Conservation (phyloP, 1,140 invertebrate species). For the Drosophila ogumai region DNA sequence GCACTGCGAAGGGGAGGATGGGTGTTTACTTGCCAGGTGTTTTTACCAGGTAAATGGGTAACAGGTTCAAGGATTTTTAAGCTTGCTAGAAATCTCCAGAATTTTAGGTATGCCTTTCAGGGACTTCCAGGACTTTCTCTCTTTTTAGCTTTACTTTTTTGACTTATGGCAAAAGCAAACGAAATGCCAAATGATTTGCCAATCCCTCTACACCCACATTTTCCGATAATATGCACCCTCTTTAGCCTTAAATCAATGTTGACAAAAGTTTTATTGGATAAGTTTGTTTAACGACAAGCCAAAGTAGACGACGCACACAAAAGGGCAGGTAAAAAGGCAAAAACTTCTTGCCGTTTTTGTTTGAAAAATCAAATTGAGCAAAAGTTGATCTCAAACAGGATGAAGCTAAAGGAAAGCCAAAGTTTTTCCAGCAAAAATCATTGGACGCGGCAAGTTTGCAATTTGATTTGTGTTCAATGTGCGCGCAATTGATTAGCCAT, state of each 20-base stretch:
- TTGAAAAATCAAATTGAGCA: conserved; percentile 82
- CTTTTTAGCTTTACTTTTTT: conserved; percentile 16
- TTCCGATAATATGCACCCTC: conserved; percentile 71
- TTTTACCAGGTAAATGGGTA: background rate
- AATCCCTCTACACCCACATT: conserved; percentile 6
- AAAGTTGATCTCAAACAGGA: conserved; percentile 67
- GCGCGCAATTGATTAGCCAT: conserved; percentile 80
- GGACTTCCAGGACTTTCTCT: background rate
- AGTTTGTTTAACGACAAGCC: conserved; percentile 84
- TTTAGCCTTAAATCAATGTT: conserved; percentile 84
- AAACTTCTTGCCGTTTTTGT: conserved; percentile 58
- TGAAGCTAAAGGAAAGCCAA: conserved; percentile 30
- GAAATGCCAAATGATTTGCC: conserved; percentile 49
- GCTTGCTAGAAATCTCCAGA: background rate
- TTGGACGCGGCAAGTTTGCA: conserved; percentile 74
- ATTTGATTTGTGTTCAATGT: conserved; percentile 81
- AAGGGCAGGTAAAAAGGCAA: conserved; percentile 74
- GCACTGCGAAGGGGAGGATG: conserved; percentile 7
- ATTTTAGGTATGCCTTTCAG: background rate
- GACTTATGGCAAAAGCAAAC: conserved; percentile 47
- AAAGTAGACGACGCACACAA: conserved; percentile 48
- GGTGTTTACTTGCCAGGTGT: conserved; percentile 20
- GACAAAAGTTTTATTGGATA: conserved; percentile 85
- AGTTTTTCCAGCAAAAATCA: conserved; percentile 45
- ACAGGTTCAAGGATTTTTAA: background rate